phyloP scores from a whole-genome alignment of 2,888 invertebrate genomes.

The Girardia tigrina region DNA sequence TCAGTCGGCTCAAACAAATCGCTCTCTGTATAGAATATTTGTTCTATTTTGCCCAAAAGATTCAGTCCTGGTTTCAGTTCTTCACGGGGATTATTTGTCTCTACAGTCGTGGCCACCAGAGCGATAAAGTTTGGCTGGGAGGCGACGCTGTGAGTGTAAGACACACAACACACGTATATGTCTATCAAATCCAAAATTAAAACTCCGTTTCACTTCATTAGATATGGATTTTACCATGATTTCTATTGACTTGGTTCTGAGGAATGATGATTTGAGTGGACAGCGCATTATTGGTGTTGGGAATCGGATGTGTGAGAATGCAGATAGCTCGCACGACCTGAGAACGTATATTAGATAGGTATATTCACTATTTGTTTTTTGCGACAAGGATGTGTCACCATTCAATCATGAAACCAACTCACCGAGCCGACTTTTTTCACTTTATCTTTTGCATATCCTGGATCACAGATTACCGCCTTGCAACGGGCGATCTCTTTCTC shows the following conservation, averaged over 20 bases:
- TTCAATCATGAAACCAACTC: no score
- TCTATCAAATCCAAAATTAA: conserved; percentile 59
- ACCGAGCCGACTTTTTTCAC: conserved; percentile 55
- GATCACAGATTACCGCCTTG: conserved; percentile 70
- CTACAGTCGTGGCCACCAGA: conserved; percentile 98
- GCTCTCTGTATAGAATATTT: conserved; percentile 59
- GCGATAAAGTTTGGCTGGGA: conserved; percentile 68
- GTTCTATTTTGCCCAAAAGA: conserved; percentile 72
- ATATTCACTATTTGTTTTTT: not conserved
- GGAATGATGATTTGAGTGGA: conserved; percentile 99
- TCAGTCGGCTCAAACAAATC: conserved; percentile 84
- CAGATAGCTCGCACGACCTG: conserved; percentile 92
- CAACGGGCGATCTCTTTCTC: conserved; percentile 83
- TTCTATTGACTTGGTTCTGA: conserved; percentile 74
- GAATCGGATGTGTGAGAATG: conserved; percentile 85
- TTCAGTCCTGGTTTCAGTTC: conserved; percentile 88
- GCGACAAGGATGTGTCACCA: no score
- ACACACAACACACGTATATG: conserved; percentile 91
- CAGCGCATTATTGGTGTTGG: conserved; percentile 73
- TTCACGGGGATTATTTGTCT: conserved; percentile 71
- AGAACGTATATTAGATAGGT: conserved; percentile 21
- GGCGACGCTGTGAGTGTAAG: conserved; percentile 79
- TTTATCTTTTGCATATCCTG: conserved; percentile 78
- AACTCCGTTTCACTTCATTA: conserved; percentile 1
- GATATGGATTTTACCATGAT: conserved; percentile 53